A percentile compares a stretch with the other conserved stretches of the same genome.
These are phyloP conservation scores for Atherinomorus stipes DNA, from an alignment of 2,113 vertebrate genomes.

Conservation along the genomic window DNA sequence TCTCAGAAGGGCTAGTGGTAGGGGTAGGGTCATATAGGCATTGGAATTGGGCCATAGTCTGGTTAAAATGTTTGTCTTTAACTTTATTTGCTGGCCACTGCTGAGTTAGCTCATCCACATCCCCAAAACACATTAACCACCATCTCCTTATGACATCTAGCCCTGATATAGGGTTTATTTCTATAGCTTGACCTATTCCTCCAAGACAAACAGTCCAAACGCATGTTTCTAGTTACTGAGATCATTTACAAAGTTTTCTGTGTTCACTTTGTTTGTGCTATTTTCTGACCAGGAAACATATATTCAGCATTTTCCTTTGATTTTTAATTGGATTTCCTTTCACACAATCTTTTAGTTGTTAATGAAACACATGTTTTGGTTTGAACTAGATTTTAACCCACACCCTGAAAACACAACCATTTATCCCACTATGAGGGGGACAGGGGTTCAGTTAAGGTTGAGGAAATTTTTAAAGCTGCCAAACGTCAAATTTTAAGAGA, in stretches of 20 bases:
- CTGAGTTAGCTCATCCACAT: neutral
- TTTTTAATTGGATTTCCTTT: conserved; percentile 50
- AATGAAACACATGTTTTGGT: conserved; percentile 22
- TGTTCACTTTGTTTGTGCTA: conserved; percentile 22
- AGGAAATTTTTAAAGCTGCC: neutral
- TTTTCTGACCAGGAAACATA: conserved; percentile 4
- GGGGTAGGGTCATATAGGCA: too few relatives aligned
- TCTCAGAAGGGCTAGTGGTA: too few relatives aligned
- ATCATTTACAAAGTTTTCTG: neutral
- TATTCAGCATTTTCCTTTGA: conserved; percentile 41
- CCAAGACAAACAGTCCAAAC: neutral
- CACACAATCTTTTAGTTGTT: neutral
- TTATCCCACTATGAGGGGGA: neutral
- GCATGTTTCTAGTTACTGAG: neutral
- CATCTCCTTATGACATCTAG: neutral
- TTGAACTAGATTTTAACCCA: neutral
- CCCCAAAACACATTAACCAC: neutral
- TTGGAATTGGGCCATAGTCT: too few relatives aligned
- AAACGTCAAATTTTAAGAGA: neutral
- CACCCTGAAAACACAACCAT: neutral
- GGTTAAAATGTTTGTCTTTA: too few relatives aligned
- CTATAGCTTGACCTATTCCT: neutral
- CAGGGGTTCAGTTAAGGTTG: neutral
- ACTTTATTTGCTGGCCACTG: too few relatives aligned
- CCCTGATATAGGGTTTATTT: neutral